phyloP scores from a whole-genome alignment of 2,797 vertebrate species.

The Cossypha caffra region DNA sequence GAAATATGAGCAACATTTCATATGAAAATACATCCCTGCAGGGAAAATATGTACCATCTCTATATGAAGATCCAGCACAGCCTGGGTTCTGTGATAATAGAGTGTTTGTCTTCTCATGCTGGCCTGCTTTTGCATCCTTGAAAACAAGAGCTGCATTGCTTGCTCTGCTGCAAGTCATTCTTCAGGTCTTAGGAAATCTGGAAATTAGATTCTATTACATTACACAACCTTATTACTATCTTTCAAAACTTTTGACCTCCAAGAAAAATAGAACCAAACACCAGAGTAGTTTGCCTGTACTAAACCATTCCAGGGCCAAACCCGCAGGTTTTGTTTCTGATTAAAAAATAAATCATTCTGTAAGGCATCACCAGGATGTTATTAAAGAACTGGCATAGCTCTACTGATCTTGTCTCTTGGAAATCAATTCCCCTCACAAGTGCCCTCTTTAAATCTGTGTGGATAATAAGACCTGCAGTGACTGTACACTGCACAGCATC shows the following conservation, averaged over 20 bases:
- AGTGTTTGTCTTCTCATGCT: not conserved
- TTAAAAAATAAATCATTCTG: not conserved
- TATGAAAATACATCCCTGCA: not conserved
- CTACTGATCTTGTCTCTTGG: not conserved
- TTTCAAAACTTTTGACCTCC: not conserved
- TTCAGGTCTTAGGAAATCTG: not conserved
- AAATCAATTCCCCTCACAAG: not conserved
- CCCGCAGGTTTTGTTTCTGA: not conserved
- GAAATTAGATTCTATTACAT: not conserved
- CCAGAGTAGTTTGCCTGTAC: accelerated
- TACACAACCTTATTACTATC: not conserved
- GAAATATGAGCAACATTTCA: not conserved
- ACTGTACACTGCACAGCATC: not conserved
- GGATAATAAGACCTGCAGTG: not conserved
- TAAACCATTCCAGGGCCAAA: not conserved
- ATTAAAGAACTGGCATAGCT: not conserved
- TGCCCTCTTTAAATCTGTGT: not conserved
- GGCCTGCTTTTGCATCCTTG: not conserved
- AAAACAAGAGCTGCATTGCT: not conserved
- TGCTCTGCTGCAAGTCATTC: not conserved
- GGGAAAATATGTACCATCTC: not conserved
- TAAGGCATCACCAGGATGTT: not conserved
- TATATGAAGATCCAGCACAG: not conserved
- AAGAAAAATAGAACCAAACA: not conserved
- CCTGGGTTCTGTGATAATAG: not conserved